Conservation (phyloP, 2,113 vertebrate species). For the Lepisosteus oculatus region DNA sequence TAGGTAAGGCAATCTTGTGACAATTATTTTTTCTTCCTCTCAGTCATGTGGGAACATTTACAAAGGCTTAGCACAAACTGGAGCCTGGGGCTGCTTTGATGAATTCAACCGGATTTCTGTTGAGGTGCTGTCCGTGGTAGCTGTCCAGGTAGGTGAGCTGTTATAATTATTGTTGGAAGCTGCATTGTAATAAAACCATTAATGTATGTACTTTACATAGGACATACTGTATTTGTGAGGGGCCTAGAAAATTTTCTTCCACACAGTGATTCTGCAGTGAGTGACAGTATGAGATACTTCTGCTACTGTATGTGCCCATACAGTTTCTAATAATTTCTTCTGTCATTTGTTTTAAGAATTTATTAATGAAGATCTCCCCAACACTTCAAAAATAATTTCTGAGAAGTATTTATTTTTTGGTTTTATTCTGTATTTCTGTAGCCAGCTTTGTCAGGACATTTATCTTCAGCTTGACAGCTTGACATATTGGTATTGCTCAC, state of each 20-base stretch:
- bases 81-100: slow-evolving; percentile 98
- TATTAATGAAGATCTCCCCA: too few relatives aligned
- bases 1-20: too few relatives aligned
- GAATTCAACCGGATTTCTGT: slow-evolving; percentile 97
- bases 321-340: background rate
- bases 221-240: slow-evolving; percentile 15
- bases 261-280: slow-evolving; percentile 45
- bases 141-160: slow-evolving; percentile 80
- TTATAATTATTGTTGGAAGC: background rate
- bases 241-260: slow-evolving; percentile 18
- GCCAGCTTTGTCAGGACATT: too few relatives aligned
- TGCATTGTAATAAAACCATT: slow-evolving; percentile 40
- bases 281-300: slow-evolving; percentile 28
- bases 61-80: slow-evolving; percentile 93
- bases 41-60: slow-evolving; percentile 97
- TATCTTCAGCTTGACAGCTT: background rate
- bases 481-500: background rate
- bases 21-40: slow-evolving; percentile 27
- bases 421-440: too few relatives aligned
- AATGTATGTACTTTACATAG: slow-evolving; percentile 40
- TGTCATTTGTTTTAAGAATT: too few relatives aligned
- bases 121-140: slow-evolving; percentile 93
- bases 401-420: background rate
- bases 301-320: background rate
- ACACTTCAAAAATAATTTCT: too few relatives aligned